Base-by-base conservation (phyloP, 2,888 invertebrate genomes). In the Andrena trimmerana region DNA sequence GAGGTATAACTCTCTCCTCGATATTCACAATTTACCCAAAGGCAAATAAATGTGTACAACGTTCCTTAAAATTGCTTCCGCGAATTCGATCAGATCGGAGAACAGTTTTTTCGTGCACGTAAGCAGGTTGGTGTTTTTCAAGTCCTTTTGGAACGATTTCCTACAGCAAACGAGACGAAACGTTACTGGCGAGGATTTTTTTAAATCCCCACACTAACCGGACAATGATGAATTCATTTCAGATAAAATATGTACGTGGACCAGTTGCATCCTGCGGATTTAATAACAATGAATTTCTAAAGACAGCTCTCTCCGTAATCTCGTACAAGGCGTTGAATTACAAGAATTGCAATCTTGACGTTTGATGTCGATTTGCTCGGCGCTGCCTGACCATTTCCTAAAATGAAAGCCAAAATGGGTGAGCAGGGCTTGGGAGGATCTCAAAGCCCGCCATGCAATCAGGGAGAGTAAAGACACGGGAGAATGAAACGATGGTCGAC, bases 391-490 rank as follows among this genome's bases (percentile, higher is more conserved):
- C 36, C 68, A n/a, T 72, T 69, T 66, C 66, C 68, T 72, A 27
- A 76, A 73, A 83, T 83, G 78, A 76, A 78, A 75, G 67, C 68
- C 48, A 36, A 78, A 71, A 74, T 50, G 31, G 48, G 42, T 16
- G 24, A 31, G 50, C 13, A 48, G 73, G 33, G 20, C 20, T 72
- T 69, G 66, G 57, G 42, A 71, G 48, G 72, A 78, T 66, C 78
- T 76, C 50, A 48, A 48, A 72, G 68, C 52, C 54, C 48, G 83
- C 74, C 71, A 52, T 69, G 75, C 72, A 84, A 84, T 84, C 78
- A 84, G 42, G 71, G 75, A 75, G 31, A 84, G 83, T 83, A 79
- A 60, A 69, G 75, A 78, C 27, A 72, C 67, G 62, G 72, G 72
- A 57, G 69, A 78, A 78, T 71, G 78, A 20, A 69, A 68, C 65